These are phyloP conservation scores for Eulemur albifrons DNA, from an alignment of 2,797 vertebrate species.

Conservation along the genomic window DNA sequence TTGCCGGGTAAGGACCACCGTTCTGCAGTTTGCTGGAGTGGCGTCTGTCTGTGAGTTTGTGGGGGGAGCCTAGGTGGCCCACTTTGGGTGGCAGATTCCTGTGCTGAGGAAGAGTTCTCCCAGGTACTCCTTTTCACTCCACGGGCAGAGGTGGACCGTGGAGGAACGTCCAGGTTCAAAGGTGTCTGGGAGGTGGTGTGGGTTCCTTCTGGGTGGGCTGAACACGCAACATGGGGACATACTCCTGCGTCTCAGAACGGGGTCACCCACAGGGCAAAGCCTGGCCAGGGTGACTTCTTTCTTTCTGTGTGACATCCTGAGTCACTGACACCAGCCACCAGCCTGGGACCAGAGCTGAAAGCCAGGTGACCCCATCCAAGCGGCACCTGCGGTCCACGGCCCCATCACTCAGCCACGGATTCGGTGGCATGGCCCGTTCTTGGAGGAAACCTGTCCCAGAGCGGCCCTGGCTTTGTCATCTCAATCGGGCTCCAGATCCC, in stretches of 20 bases:
- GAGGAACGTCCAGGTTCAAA: background rate
- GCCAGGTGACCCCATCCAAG: fast-evolving
- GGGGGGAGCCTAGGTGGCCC: background rate
- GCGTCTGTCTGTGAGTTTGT: slow-evolving; percentile 39
- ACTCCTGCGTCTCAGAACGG: slow-evolving; percentile 29
- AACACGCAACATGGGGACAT: background rate
- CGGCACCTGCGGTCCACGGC: fast-evolving
- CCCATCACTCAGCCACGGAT: background rate
- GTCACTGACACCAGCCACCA: fast-evolving
- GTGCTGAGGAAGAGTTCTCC: background rate
- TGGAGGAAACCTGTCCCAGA: slow-evolving; percentile 6
- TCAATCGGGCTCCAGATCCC: slow-evolving; percentile 48
- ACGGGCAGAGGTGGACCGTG: background rate
- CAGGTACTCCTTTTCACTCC: background rate
- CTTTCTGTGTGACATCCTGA: background rate
- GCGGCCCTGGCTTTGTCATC: slow-evolving; percentile 24
- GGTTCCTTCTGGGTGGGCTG: background rate
- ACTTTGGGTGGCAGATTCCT: background rate
- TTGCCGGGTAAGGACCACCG: slow-evolving; percentile 80
- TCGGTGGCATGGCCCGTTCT: slow-evolving; percentile 46
- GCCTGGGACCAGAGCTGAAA: background rate
- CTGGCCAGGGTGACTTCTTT: background rate
- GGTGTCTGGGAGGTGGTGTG: background rate
- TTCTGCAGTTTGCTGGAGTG: slow-evolving; percentile 8
- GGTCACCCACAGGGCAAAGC: slow-evolving; percentile 20